Evolutionary conservation across 1,140 invertebrate species (phyloP).

Genomic region (Pachypsylla venusta): DNA sequence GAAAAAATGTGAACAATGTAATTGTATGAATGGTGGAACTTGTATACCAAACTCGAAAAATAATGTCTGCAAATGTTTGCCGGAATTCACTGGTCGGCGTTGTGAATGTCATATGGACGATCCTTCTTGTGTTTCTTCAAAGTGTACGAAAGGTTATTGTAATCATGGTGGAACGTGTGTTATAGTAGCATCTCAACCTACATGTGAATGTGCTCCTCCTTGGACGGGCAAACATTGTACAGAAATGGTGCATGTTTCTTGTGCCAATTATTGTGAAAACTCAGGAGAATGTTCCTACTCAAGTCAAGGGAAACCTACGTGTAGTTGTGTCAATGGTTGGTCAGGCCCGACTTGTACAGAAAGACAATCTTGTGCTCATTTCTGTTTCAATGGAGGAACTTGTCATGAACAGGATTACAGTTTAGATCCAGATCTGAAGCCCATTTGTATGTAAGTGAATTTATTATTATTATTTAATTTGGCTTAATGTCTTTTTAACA

Average conservation of each 20-base stretch:
- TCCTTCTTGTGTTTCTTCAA: constrained; percentile 27
- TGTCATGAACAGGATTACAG: constrained; percentile 28
- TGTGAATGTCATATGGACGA: constrained; percentile 33
- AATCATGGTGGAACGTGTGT: constrained; percentile 12
- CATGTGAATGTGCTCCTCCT: not conserved
- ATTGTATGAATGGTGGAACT: constrained; percentile 37
- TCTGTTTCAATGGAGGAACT: constrained; percentile 34
- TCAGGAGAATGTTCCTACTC: constrained; percentile 36
- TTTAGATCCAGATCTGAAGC: constrained; percentile 16
- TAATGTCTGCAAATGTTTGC: constrained; percentile 32
- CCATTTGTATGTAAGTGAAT: constrained; percentile 31
- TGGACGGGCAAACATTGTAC: not conserved
- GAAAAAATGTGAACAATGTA: constrained; percentile 38
- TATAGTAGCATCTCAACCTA: not conserved
- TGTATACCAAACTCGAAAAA: constrained; percentile 28
- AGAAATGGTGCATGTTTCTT: constrained; percentile 32
- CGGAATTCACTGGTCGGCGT: constrained; percentile 29
- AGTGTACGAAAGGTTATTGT: constrained; percentile 9
- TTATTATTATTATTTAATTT: too few relatives aligned
- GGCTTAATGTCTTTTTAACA: too few relatives aligned
- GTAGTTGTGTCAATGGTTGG: constrained; percentile 42
- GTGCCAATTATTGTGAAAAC: constrained; percentile 39
- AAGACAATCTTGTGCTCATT: constrained; percentile 26
- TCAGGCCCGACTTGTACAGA: constrained; percentile 36
- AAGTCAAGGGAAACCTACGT: constrained; percentile 30